Conservation (phyloP, 2,113 vertebrate species). For the Perccottus glenii region DNA sequence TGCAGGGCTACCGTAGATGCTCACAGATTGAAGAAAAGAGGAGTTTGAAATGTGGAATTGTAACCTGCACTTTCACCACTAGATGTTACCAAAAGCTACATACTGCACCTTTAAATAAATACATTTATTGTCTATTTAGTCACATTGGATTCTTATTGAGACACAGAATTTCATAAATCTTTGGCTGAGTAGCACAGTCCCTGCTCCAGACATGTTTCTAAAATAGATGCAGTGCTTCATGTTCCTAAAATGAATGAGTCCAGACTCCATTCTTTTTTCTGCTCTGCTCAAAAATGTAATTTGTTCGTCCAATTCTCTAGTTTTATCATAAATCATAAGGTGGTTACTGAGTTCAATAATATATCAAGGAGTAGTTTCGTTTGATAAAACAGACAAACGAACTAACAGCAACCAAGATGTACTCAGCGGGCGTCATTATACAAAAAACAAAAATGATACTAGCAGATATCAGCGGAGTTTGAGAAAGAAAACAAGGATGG, state of each 20-base stretch:
- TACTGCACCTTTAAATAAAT: too few relatives aligned
- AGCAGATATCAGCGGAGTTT: slow-evolving; percentile 4
- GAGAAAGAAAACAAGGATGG: neutral
- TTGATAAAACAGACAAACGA: neutral
- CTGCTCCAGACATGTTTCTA: neutral
- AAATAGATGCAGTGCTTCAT: neutral
- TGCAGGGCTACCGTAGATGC: too few relatives aligned
- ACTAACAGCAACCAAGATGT: neutral
- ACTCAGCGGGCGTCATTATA: neutral
- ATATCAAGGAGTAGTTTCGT: neutral
- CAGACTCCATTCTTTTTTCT: neutral
- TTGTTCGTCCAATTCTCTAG: neutral
- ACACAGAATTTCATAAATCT: too few relatives aligned
- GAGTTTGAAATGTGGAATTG: too few relatives aligned
- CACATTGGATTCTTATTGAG: too few relatives aligned
- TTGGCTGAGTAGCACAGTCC: too few relatives aligned
- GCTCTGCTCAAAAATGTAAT: neutral
- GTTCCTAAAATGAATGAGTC: neutral
- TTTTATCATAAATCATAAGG: neutral
- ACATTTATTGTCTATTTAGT: too few relatives aligned
- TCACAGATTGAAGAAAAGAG: too few relatives aligned
- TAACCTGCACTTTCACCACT: too few relatives aligned
- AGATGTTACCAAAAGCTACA: too few relatives aligned
- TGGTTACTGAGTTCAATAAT: neutral
- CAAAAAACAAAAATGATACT: neutral